These are phyloP conservation scores for Gyrodactylus bullatarudis DNA, from an alignment of 1,140 invertebrate genomes.

Conservation along the genomic window DNA sequence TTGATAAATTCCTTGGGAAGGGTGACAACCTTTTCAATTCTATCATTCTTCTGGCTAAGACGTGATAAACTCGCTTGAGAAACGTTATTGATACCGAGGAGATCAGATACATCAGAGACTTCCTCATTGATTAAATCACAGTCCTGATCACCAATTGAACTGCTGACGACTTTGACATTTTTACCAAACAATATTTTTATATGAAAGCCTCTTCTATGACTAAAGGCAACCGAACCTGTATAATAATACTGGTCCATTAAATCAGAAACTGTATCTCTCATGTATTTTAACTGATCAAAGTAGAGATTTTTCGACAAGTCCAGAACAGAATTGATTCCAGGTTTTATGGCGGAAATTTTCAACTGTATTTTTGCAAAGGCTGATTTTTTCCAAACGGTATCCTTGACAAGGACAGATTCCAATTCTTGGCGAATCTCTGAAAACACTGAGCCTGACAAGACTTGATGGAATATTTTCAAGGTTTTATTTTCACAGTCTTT, in stretches of 20 bases:
- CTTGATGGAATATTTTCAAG: not conserved
- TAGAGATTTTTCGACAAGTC: not conserved
- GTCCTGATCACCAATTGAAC: too few relatives aligned
- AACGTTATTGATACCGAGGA: too few relatives aligned
- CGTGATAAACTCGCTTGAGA: too few relatives aligned
- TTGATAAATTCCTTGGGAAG: not conserved
- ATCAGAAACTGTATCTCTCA: too few relatives aligned
- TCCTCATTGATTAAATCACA: too few relatives aligned
- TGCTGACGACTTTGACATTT: not conserved
- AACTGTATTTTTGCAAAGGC: not conserved
- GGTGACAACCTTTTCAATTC: too few relatives aligned
- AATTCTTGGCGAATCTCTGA: not conserved
- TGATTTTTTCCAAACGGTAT: not conserved
- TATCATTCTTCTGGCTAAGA: too few relatives aligned
- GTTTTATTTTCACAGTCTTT: not conserved
- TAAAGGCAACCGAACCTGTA: not conserved
- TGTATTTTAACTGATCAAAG: not conserved
- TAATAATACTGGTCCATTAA: not conserved
- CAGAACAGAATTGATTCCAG: not conserved
- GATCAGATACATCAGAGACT: too few relatives aligned
- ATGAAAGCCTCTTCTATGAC: not conserved
- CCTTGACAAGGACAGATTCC: not conserved
- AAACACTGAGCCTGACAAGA: not conserved
- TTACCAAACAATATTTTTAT: not conserved
- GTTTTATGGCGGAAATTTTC: not conserved